phyloP scores from a whole-genome alignment of 2,797 vertebrate species.

The Staurois parvus region DNA sequence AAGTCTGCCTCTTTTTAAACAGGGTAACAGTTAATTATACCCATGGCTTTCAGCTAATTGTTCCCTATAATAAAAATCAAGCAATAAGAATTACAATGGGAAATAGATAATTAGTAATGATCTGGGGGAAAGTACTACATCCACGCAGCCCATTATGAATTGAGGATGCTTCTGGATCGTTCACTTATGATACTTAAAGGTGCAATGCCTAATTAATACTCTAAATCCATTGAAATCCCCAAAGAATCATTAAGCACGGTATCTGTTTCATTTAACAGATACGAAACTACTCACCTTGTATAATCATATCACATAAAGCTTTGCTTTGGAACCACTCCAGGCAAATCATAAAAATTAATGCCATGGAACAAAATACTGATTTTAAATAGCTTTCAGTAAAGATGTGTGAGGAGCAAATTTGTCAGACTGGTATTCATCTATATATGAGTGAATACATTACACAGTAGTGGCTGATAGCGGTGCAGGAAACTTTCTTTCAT shows the following conservation, averaged over 20 bases:
- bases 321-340: constrained; percentile 74
- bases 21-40: constrained; percentile 46
- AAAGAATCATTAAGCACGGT: constrained; percentile 67
- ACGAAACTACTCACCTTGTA: constrained; percentile 77
- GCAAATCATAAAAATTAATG: constrained; percentile 75
- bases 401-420: constrained; percentile 21
- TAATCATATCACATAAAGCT: constrained; percentile 77
- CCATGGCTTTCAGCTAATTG: constrained; percentile 47
- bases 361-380: constrained; percentile 67
- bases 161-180: background rate
- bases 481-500: background rate
- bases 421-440: background rate
- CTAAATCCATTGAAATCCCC: constrained; percentile 64
- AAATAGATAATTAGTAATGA: background rate
- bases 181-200: constrained; percentile 41
- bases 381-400: constrained; percentile 30
- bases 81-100: constrained; percentile 48
- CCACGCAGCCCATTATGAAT: background rate
- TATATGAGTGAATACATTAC: background rate
- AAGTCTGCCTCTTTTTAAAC: constrained; percentile 1
- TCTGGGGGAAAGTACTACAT: fast-evolving
- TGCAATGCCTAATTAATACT: constrained; percentile 68
- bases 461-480: background rate
- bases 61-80: background rate
- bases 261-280: constrained; percentile 74